phyloP scores from a whole-genome alignment of 2,797 vertebrate species.

The Cheirogaleus major region DNA sequence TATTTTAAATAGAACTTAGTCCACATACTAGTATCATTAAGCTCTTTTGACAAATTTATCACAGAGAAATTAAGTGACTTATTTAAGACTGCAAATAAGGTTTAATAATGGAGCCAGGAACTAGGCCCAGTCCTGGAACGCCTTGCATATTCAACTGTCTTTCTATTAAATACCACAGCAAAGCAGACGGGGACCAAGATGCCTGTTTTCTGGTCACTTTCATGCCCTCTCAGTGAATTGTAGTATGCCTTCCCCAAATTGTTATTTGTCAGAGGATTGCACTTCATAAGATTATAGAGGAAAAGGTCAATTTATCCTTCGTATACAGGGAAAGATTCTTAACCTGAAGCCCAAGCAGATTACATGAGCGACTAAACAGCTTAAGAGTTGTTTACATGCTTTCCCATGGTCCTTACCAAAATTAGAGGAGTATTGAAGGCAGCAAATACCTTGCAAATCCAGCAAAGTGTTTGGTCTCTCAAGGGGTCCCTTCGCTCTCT shows the following conservation, averaged over 20 bases:
- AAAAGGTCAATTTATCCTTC: constrained; percentile 19
- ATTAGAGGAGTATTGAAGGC: neutral
- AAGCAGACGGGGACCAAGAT: neutral
- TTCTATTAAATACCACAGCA: neutral
- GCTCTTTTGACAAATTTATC: neutral
- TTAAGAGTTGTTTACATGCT: neutral
- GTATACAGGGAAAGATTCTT: neutral
- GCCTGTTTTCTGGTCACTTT: neutral
- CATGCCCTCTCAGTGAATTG: neutral
- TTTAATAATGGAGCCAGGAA: neutral
- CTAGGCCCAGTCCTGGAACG: neutral
- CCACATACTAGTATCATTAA: neutral
- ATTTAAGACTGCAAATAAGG: neutral
- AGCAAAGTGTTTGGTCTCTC: neutral
- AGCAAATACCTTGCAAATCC: neutral
- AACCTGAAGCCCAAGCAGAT: constrained; percentile 35
- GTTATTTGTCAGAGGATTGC: neutral
- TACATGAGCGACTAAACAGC: neutral
- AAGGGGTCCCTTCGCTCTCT: neutral
- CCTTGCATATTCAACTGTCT: neutral
- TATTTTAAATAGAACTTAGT: neutral
- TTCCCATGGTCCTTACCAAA: neutral
- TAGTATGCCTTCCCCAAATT: neutral
- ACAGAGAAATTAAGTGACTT: neutral
- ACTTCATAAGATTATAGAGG: neutral